Evolutionary conservation across 2,888 invertebrate genomes (phyloP), one percentile per base, ranked within the genome.

Genomic region (Lasioglossum pauxillum): DNA sequence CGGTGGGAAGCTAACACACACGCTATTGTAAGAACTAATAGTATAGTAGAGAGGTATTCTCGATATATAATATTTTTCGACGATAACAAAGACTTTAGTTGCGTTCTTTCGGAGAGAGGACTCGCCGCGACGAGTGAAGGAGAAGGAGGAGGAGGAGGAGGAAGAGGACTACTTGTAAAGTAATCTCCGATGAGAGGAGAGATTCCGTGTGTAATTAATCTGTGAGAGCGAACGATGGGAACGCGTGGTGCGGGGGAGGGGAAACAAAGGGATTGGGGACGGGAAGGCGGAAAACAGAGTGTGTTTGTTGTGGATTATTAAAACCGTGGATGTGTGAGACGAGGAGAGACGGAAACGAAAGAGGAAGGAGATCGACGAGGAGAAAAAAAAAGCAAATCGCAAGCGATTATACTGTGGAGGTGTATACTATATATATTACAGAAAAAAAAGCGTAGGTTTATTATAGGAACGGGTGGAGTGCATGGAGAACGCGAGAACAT

Each of bases 31-130:
- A 88, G 90, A 86, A 86, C 73, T 93, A 93, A 92, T 90, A 92
- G 92, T 92, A 93, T 90, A 93, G 91, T 94, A 94, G 93, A 94
- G 93, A 94, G 92, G 93, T 94, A 94, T 93, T 94, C 91, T 93
- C 92, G 92, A 93, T 85, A 85, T 84, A 78, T 93, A 91, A 94
- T 94, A 94, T 94, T 94, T 94, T 92, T 94, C 93, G 93, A 94
- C 92, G 93, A 93, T 93, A 53, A 92, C 90, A 92, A 71, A 93
- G 92, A 92, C 93, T 93, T 85, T 92, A 92, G 93, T 93, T 93
- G 91, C 93, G 91, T 92, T 88, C 38, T 69, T 84, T 73, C 72
- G 88, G 69, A 35, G 69, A 64, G 64, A 64, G 31, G 31, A 69
- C 69, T 69, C 69, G 38, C 69, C 69, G 38, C 38, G 69, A 12